Conservation (phyloP, 2,797 vertebrate species). For the Coregonus suidteri region DNA sequence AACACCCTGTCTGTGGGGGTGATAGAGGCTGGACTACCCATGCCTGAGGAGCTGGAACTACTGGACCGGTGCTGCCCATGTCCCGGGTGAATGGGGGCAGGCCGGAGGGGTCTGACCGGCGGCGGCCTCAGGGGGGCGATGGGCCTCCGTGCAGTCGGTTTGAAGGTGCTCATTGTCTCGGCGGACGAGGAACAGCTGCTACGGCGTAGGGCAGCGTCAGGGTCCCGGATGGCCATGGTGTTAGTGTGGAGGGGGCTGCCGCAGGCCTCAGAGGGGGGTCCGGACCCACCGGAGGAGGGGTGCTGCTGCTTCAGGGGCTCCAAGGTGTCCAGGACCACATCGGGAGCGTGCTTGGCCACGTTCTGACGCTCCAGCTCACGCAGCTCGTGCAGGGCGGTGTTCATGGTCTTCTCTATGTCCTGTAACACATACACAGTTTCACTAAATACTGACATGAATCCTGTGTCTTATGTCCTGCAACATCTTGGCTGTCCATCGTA, state of each 20-base stretch:
- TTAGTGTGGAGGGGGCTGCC: constrained; percentile 88
- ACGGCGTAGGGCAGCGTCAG: constrained; percentile 86
- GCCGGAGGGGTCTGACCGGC: constrained; percentile 81
- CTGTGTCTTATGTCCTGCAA: too few species aligned
- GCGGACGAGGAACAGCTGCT: constrained; percentile 88
- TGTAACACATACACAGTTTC: constrained; percentile 51
- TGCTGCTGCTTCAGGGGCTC: constrained; percentile 85
- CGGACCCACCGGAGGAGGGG: constrained; percentile 41
- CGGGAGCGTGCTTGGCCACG: constrained; percentile 91
- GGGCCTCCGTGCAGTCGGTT: constrained; percentile 83
- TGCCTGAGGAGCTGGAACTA: constrained; percentile 89
- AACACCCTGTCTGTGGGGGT: constrained; percentile 90
- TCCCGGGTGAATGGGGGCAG: constrained; percentile 63
- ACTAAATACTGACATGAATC: not conserved
- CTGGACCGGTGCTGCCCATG: constrained; percentile 84
- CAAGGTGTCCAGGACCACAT: constrained; percentile 92
- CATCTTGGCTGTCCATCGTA: too few species aligned
- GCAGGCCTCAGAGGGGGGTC: constrained; percentile 64
- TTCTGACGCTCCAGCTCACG: constrained; percentile 94
- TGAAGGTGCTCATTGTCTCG: constrained; percentile 95
- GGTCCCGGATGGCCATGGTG: constrained; percentile 88
- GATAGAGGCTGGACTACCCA: constrained; percentile 85
- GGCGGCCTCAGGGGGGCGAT: constrained; percentile 86
- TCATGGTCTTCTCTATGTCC: constrained; percentile 99
- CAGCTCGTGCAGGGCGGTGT: constrained; percentile 90